phyloP scores from a whole-genome alignment of 2,797 vertebrate genomes.

The Sorex maritimensis region DNA sequence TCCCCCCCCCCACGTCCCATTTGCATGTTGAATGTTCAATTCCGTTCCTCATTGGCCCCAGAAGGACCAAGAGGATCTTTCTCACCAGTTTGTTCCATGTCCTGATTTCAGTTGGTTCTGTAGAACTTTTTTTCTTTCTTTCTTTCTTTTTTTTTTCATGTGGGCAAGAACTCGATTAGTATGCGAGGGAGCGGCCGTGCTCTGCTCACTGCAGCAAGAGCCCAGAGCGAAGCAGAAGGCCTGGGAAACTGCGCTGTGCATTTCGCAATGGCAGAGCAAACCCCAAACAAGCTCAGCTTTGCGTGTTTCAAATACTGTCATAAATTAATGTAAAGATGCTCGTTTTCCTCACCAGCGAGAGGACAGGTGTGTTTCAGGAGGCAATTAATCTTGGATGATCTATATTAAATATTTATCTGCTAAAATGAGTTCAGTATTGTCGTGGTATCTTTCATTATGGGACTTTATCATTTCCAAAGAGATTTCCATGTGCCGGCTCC shows the following conservation, averaged over 20 bases:
- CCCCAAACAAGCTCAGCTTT: slow-evolving; percentile 76
- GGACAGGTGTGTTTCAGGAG: slow-evolving; percentile 87
- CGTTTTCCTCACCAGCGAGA: slow-evolving; percentile 86
- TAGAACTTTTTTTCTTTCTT: slow-evolving; percentile 18
- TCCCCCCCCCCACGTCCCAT: background rate
- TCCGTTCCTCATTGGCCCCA: background rate
- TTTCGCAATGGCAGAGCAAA: slow-evolving; percentile 72
- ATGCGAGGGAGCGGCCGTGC: slow-evolving; percentile 58
- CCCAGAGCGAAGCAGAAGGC: slow-evolving; percentile 86
- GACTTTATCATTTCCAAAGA: slow-evolving; percentile 90
- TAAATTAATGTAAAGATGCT: slow-evolving; percentile 90
- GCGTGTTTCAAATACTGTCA: slow-evolving; percentile 87
- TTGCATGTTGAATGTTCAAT: background rate
- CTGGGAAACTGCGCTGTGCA: slow-evolving; percentile 83
- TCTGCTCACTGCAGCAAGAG: slow-evolving; percentile 82
- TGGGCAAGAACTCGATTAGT: slow-evolving; percentile 73
- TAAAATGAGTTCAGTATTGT: slow-evolving; percentile 90
- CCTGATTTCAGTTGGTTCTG: slow-evolving; percentile 70
- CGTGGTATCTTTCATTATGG: slow-evolving; percentile 91
- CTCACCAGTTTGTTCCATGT: slow-evolving; percentile 30
- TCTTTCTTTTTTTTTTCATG: background rate
- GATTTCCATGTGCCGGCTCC: slow-evolving; percentile 86
- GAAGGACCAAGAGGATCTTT: background rate
- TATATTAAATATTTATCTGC: slow-evolving; percentile 93
- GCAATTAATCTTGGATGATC: slow-evolving; percentile 92